Percentiles rank a stretch among this genome's conserved stretches.
These are phyloP conservation scores for Epizoanthus scotinus DNA, from an alignment of 92 coral and sea anemone species.

Conservation along the genomic window DNA sequence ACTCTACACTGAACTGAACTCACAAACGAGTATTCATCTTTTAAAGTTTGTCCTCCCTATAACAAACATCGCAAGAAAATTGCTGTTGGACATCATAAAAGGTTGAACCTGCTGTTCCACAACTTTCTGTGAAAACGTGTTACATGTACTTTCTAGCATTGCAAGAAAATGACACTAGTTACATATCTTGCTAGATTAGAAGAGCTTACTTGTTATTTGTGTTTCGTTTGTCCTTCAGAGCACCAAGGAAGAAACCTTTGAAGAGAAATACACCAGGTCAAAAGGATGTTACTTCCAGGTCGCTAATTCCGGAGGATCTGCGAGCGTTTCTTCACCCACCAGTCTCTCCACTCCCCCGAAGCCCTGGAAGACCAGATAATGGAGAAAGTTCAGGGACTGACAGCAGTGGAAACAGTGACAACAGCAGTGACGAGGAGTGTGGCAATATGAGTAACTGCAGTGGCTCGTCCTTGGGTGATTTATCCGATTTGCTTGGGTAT, in stretches of 20 bases:
- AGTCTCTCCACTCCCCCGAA: conserved; percentile 30
- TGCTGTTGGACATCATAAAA: too few relatives aligned
- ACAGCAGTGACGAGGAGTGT: conserved; percentile 4
- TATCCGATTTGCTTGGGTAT: conserved; percentile 26
- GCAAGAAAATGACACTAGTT: background rate
- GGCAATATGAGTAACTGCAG: background rate
- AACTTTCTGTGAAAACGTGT: too few relatives aligned
- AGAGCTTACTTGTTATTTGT: too few relatives aligned
- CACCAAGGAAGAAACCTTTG: conserved; percentile 4
- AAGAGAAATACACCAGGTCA: conserved; percentile 1
- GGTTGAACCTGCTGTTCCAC: too few relatives aligned
- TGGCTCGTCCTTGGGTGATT: conserved; percentile 26
- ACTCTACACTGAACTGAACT: too few relatives aligned
- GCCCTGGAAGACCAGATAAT: conserved; percentile 6
- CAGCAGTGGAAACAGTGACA: conserved; percentile 18
- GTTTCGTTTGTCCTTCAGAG: conserved; percentile 3
- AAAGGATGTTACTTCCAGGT: background rate
- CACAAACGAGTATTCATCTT: too few relatives aligned
- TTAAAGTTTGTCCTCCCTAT: too few relatives aligned
- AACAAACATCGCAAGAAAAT: too few relatives aligned
- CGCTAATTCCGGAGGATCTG: conserved; percentile 38
- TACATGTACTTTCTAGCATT: background rate
- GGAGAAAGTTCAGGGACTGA: background rate
- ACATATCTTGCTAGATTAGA: background rate
- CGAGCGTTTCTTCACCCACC: conserved; percentile 31